Percentiles rank a stretch among this genome's conserved stretches.
These are phyloP conservation scores for Patella caerulea DNA, from an alignment of 2,888 invertebrate genomes.

Conservation along the genomic window DNA sequence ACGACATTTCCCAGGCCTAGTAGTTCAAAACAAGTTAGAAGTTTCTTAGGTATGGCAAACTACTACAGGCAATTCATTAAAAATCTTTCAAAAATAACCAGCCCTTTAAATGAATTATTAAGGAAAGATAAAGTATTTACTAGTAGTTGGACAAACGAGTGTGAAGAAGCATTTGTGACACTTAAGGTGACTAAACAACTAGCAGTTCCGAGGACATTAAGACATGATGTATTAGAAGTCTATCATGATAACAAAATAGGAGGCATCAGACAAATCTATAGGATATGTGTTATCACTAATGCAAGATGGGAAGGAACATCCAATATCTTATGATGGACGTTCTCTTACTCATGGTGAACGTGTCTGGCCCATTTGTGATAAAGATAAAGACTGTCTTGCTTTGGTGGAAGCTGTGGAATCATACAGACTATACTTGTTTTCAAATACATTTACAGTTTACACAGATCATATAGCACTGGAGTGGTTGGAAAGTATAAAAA, in stretches of 20 bases:
- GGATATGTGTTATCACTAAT: no score
- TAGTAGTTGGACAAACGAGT: not conserved
- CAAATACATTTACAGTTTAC: constrained; percentile 33
- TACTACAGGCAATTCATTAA: not conserved
- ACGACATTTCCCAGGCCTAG: not conserved
- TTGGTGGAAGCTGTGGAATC: constrained; percentile 38
- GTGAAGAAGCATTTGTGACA: constrained; percentile 15
- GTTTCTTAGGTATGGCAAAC: not conserved
- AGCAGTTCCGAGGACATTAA: no score
- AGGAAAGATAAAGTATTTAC: not conserved
- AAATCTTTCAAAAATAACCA: not conserved
- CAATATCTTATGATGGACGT: no score
- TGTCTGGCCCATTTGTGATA: no score
- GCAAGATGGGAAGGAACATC: no score
- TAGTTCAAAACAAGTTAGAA: not conserved
- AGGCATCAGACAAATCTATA: constrained; percentile 19
- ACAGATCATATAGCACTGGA: constrained; percentile 38
- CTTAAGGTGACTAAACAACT: no score
- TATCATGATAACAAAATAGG: no score
- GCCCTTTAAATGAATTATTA: not conserved
- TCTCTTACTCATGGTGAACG: no score
- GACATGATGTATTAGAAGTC: no score
- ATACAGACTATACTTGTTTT: constrained; percentile 37
- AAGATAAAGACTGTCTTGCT: constrained; percentile 40
- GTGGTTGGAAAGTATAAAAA: constrained; percentile 22